A percentile compares a stretch with the other conserved stretches of the same genome.
Evolutionary conservation across 2,888 invertebrate species (phyloP).

Genomic region (Petrophora chlorosata): DNA sequence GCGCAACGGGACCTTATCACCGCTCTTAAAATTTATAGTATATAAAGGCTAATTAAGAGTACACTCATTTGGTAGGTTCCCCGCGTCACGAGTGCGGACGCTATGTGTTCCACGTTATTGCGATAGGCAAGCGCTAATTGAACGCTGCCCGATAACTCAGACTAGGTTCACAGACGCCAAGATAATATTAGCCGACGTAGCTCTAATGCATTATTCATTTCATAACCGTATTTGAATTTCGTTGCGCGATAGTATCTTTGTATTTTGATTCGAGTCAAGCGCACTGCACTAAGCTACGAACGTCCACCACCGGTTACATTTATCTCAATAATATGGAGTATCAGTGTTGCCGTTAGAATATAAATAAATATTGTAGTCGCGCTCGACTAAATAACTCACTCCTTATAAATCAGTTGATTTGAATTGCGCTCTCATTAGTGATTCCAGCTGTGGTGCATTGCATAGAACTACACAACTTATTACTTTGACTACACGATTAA

Average conservation of each 20-base stretch:
- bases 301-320: neutral
- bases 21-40: constrained; percentile 76
- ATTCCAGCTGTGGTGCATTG: constrained; percentile 70
- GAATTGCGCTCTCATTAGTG: constrained; percentile 80
- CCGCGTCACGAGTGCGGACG: constrained; percentile 67
- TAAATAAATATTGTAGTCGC: constrained; percentile 71
- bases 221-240: constrained; percentile 21
- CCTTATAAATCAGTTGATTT: constrained; percentile 81
- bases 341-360: constrained; percentile 62
- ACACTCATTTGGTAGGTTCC: constrained; percentile 65
- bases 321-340: constrained; percentile 49
- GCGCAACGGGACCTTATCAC: constrained; percentile 74
- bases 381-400: constrained; percentile 73
- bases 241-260: constrained; percentile 12
- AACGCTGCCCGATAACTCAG: constrained; percentile 66
- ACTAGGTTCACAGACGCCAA: constrained; percentile 62
- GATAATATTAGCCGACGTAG: constrained; percentile 53
- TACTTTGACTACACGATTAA: constrained; percentile 75
- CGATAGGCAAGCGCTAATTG: constrained; percentile 71
- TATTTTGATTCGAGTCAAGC: constrained; percentile 13
- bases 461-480: constrained; percentile 76
- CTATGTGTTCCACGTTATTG: constrained; percentile 62
- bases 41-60: constrained; percentile 77
- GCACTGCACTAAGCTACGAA: neutral
- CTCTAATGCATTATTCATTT: constrained; percentile 21